Evolutionary conservation across 1,140 invertebrate genomes (phyloP).

Genomic region (Maniola jurtina): DNA sequence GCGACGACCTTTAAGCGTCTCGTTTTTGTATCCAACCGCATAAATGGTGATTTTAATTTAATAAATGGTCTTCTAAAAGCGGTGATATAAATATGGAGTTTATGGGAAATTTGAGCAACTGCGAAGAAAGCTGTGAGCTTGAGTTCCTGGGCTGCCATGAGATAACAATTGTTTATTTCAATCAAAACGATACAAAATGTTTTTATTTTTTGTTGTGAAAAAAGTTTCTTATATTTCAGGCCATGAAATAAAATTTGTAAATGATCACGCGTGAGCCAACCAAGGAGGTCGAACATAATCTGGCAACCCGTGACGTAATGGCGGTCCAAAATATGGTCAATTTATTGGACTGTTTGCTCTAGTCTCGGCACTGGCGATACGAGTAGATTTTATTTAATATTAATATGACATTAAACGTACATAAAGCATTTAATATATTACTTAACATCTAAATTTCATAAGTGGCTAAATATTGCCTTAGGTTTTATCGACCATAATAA

Average conservation of each 20-base stretch:
- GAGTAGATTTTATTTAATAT: slow-evolving; percentile 14
- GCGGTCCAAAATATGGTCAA: slow-evolving; percentile 35
- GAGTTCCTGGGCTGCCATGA: slow-evolving; percentile 53
- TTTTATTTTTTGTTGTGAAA: too few species aligned
- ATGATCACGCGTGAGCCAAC: slow-evolving; percentile 4
- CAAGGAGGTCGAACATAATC: slow-evolving; percentile 16
- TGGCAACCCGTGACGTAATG: slow-evolving; percentile 41
- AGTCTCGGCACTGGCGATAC: slow-evolving; percentile 40
- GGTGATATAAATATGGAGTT: slow-evolving; percentile 52
- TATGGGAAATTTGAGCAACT: slow-evolving; percentile 69
- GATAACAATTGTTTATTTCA: slow-evolving; percentile 16
- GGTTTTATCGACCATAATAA: slow-evolving; percentile 31
- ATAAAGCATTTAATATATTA: slow-evolving; percentile 43
- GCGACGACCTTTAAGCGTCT: slow-evolving; percentile 29
- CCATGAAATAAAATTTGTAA: slow-evolving; percentile 29
- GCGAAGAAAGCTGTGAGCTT: slow-evolving; percentile 74
- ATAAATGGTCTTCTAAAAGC: slow-evolving; percentile 62
- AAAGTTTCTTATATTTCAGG: slow-evolving; percentile 21
- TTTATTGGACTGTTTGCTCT: slow-evolving; percentile 29
- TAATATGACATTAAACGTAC: slow-evolving; percentile 33
- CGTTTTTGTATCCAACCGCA: slow-evolving; percentile 42
- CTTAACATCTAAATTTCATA: slow-evolving; percentile 50
- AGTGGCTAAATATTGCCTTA: slow-evolving; percentile 46
- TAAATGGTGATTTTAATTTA: slow-evolving; percentile 46
- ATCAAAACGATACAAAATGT: slow-evolving; percentile 13